Evolutionary conservation across 2,797 vertebrate species (phyloP), one percentile per base, ranked within the genome.

Genomic region (Psittacula echo): DNA sequence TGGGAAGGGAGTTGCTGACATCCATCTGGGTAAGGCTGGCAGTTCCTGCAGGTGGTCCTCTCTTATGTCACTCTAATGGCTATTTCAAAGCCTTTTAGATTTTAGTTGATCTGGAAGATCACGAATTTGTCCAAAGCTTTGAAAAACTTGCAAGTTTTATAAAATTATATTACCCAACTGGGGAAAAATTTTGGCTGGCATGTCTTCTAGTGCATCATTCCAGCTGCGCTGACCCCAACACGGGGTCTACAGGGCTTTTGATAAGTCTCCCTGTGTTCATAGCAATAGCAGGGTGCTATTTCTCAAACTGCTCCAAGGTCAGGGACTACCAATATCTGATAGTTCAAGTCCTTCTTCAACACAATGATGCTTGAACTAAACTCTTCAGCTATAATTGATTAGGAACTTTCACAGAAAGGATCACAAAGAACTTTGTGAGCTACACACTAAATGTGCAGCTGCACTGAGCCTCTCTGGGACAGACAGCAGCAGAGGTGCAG

Each of bases 231-330:
- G 41, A 42, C 30, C 76, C 34, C 47, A 47, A 18, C 15, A 10
- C 0, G 1, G 37, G 37, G 18, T 70, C 62, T 50, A 0, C 0
- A 18, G 13, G 15, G 27, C 11, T 15, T 80, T 67, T 34, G 30
- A 18, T 45, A 42, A 58, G 7, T 32, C 47, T 44, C 34, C 53
- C 41, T 64, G 23, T 44, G 13, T 19, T 58, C 23, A 4, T 2
- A 50, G 62, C 39, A 37, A 48, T 9, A 27, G 29, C 39, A 48
- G 75, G 10, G 27, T 58, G 48, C n/a, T 87, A 18, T 45, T 75
- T 74, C 58, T 85, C 42, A 80, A 71, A 24, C 51, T 16, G 23
- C 39, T 71, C 7, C 8, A 21, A 48, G 29, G 51, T 87, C 61
- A 71, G 41, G 18, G 21, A 45, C 71, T 39, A 30, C 56, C 47